Base-by-base conservation (phyloP, 2,888 invertebrate genomes). In the Gymnoscelis rufifasciata region DNA sequence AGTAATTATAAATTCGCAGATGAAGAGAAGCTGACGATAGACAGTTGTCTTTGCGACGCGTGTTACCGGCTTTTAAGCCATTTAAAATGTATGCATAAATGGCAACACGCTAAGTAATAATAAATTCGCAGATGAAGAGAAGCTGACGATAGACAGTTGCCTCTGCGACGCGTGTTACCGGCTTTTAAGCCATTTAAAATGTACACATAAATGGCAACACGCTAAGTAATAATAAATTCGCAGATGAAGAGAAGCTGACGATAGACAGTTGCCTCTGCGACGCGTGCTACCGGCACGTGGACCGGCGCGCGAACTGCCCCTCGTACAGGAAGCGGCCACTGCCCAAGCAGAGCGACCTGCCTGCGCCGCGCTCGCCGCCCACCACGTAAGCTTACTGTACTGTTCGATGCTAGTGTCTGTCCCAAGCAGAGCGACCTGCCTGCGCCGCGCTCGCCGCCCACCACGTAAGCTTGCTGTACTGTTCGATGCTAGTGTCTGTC, bases 151-250 rank as follows among this genome's bases (percentile, higher is more conserved):
- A 52, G 95, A 95, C 77, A 95, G 95, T 40, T 96, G 96, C 60
- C 88, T 96, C 12, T 96, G 96, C 74, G 95, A 95, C 76, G 95
- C 95, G 7, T 96, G 96, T 69, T 95, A 94, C 77, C 91, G 95
- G n/a, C 94, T n/a, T n/a, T n/a, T n/a, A n/a, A n/a, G n/a, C n/a
- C n/a, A n/a, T n/a, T n/a, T n/a, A n/a, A n/a, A n/a, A n/a, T n/a
- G n/a, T n/a, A n/a, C n/a, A n/a, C n/a, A n/a, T n/a, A 19, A 19
- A 5, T 26, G 3, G 26, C 7, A 6, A 7, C 5, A 26, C 5
- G 7, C 26, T 7, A 2, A 5, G 14, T 19, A 13, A n/a, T 11
- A 10, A 7, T 4, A 30, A 26, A 14, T 13, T 14, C 44, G 8
- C 8, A 93, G 93, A 93, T 60, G 95, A 95, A 68, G 93, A 93